Conservation (phyloP, 2,113 vertebrate genomes). For the Cairina moschata region DNA sequence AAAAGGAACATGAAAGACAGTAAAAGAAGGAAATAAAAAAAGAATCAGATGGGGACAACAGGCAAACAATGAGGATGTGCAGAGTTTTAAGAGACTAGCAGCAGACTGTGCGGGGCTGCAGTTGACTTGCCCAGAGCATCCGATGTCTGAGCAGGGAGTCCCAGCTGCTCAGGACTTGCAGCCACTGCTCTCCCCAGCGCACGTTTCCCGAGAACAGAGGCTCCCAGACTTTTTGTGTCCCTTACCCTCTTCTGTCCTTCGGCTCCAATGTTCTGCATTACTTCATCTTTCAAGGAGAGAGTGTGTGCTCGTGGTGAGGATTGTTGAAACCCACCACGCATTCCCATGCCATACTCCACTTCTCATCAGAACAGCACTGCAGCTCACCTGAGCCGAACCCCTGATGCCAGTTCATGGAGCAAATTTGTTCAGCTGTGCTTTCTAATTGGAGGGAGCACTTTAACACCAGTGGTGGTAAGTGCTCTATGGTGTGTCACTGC, state of each 20-base stretch:
- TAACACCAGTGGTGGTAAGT: rapidly evolving
- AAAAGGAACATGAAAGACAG: background rate
- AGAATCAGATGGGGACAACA: background rate
- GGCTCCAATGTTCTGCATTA: rapidly evolving
- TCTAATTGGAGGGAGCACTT: rapidly evolving
- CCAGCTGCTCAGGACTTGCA: background rate
- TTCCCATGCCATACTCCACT: rapidly evolving
- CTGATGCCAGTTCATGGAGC: rapidly evolving
- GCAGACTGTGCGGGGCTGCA: background rate
- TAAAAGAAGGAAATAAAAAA: background rate
- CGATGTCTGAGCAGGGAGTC: rapidly evolving
- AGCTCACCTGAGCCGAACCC: background rate
- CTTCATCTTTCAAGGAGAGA: background rate
- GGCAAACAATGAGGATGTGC: background rate
- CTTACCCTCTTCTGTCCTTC: background rate
- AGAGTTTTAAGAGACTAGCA: background rate
- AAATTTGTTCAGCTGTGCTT: background rate
- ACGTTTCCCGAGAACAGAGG: background rate
- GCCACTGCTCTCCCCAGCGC: background rate
- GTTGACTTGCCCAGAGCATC: rapidly evolving
- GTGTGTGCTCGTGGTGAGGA: background rate
- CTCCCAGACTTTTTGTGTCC: background rate
- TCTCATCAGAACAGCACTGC: background rate
- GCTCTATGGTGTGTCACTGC: rapidly evolving
- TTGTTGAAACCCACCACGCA: rapidly evolving